Percentiles rank a stretch among this genome's conserved stretches.
Conservation (phyloP, 2,797 vertebrate species). For the Hydrolagus colliei region DNA sequence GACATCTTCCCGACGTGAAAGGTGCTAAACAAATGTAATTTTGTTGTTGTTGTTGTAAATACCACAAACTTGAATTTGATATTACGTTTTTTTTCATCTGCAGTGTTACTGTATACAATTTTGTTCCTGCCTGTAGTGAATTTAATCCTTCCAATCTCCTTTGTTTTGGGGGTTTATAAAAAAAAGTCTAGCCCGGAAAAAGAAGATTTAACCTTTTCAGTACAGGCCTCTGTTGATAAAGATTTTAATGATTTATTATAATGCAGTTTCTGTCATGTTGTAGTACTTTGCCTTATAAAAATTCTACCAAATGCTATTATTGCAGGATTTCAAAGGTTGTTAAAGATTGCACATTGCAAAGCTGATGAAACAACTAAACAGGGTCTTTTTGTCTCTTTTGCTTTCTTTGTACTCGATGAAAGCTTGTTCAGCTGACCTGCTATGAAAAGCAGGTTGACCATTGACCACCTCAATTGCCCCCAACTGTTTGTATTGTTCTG, state of each 20-base stretch:
- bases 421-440: constrained; percentile 8
- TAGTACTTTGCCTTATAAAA: not conserved
- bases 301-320: not conserved
- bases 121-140: constrained; percentile 6
- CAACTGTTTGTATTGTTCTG: no score
- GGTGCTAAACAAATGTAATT: no score
- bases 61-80: no score
- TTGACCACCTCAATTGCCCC: not conserved
- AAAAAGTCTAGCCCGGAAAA: not conserved
- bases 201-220: not conserved
- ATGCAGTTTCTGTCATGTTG: not conserved
- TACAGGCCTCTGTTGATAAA: not conserved
- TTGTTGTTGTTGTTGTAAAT: no score
- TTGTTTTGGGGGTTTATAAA: not conserved
- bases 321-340: not conserved
- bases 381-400: not conserved
- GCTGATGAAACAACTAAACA: not conserved
- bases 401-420: not conserved
- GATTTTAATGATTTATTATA: not conserved
- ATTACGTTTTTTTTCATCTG: constrained; percentile 11
- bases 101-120: constrained; percentile 15
- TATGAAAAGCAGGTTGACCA: not conserved
- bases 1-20: no score
- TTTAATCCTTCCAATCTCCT: not conserved
- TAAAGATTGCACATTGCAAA: not conserved